Percentiles rank a stretch among this genome's conserved stretches.
phyloP scores from a whole-genome alignment of 2,113 vertebrate genomes.

The Cromileptes altivelis region DNA sequence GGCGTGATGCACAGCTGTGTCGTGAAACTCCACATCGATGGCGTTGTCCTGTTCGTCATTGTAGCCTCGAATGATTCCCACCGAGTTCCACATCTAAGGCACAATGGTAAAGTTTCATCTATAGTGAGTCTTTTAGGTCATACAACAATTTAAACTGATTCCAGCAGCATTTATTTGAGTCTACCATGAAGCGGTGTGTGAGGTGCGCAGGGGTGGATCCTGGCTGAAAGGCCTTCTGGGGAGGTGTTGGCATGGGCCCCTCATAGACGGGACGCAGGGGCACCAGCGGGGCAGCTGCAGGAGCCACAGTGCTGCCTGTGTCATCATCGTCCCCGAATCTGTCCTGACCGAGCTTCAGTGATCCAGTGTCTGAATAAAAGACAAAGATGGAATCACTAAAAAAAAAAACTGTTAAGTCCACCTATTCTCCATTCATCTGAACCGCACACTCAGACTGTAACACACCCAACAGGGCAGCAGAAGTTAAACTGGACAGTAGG shows the following conservation, averaged over 20 bases:
- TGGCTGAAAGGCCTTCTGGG: constrained; percentile 94
- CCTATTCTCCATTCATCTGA: not conserved
- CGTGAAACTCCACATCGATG: constrained; percentile 96
- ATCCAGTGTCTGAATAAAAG: constrained; percentile 83
- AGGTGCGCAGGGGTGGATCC: constrained; percentile 94
- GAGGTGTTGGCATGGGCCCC: constrained; percentile 91
- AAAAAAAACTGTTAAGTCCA: not conserved
- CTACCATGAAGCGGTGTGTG: constrained; percentile 89
- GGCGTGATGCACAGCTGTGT: constrained; percentile 93
- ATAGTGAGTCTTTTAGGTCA: not conserved
- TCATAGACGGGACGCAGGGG: constrained; percentile 85
- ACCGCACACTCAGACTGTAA: not conserved
- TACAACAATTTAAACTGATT: not conserved
- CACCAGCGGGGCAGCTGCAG: constrained; percentile 56
- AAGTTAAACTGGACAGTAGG: not conserved
- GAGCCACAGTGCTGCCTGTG: constrained; percentile 63
- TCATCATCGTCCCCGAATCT: constrained; percentile 79
- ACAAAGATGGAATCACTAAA: not conserved
- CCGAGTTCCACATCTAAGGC: constrained; percentile 94
- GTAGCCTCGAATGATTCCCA: constrained; percentile 95
- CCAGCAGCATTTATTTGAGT: not conserved
- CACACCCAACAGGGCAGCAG: not conserved
- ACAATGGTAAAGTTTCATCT: not conserved
- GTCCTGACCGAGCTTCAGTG: constrained; percentile 82
- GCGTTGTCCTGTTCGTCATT: constrained; percentile 97